Base-by-base conservation (phyloP, 2,113 vertebrate genomes). In the Sitta europaea region DNA sequence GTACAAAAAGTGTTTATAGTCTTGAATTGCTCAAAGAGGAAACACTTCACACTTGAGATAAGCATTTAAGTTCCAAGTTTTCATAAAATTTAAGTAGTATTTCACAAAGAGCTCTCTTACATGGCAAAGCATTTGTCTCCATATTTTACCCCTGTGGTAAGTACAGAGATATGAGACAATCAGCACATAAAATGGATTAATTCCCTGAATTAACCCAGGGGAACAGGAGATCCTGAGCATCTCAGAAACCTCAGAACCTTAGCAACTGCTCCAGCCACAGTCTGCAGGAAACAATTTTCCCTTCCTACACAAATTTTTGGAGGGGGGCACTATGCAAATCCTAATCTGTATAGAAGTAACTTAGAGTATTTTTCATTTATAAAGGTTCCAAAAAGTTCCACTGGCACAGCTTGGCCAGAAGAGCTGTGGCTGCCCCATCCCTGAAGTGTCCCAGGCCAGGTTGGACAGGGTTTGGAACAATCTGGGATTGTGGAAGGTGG, bases 31-130 rank as follows among this genome's bases (percentile, higher is more conserved):
- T 77, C 51, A 23, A 74, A 61, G 55, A 88, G 75, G 79, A 88
- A 95, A 65, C 36, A 85, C 40, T 88, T 92, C 54, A 76, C n/a
- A 79, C 42, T 48, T 36, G 45, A 91, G 59, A 63, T 21, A 42
- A 83, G 20, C 58, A 36, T 59, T 73, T 31, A 51, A 81, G 17
- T 50, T 68, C 29, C 72, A 76, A 68, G 27, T 66, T 83, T 77
- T 85, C 53, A 47, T 53, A 51, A 75, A 89, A 87, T 72, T 40
- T 71, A 51, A 76, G 47, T 0, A 51, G 24, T 5, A 29, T 62
- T 77, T 25, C 47, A 88, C 0, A 61, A 27, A 75, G 40, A 14
- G 27, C 42, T 79, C 53, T 54, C 48, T 74, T 58, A 17, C 2
- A 22, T 8, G 12, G 33, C 53, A 82, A 82, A 54, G 29, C 21